phyloP scores from a whole-genome alignment of 2,888 invertebrate species.

The Tineola bisselliella region DNA sequence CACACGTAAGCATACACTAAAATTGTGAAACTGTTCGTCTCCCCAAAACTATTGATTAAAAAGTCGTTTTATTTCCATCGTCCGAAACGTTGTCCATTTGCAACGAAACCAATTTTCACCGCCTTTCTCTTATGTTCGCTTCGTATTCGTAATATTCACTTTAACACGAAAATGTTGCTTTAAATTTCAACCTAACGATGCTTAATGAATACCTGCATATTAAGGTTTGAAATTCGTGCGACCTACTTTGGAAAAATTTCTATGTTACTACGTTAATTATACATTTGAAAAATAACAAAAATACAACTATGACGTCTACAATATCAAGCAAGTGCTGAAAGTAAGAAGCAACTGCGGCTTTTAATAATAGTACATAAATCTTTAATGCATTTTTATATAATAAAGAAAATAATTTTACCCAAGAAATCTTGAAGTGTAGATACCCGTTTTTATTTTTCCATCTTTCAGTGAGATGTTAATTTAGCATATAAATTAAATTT shows the following conservation, averaged over 20 bases:
- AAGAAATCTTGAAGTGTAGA: neutral
- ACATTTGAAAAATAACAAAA: neutral
- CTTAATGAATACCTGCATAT: neutral
- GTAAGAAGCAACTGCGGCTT: too few relatives aligned
- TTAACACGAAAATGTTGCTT: neutral
- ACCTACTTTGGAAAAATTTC: neutral
- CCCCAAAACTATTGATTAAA: neutral
- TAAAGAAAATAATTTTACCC: neutral
- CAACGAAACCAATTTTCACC: slow-evolving; percentile 5
- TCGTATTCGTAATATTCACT: neutral
- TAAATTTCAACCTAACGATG: neutral
- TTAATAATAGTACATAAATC: too few relatives aligned
- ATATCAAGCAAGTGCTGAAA: too few relatives aligned
- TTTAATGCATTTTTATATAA: neutral
- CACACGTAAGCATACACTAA: neutral
- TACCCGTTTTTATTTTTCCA: neutral
- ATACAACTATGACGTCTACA: too few relatives aligned
- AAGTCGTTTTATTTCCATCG: slow-evolving; percentile 1
- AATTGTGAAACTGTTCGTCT: neutral
- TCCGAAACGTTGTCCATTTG: neutral
- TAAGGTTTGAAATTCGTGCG: neutral
- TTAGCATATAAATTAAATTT: slow-evolving; percentile 13
- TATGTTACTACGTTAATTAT: neutral
- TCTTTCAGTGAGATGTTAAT: neutral
- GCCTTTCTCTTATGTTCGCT: neutral